A percentile compares a stretch with the other conserved stretches of the same genome.
phyloP scores from a whole-genome alignment of 1,140 invertebrate species.

The Drosophila equinoxialis region DNA sequence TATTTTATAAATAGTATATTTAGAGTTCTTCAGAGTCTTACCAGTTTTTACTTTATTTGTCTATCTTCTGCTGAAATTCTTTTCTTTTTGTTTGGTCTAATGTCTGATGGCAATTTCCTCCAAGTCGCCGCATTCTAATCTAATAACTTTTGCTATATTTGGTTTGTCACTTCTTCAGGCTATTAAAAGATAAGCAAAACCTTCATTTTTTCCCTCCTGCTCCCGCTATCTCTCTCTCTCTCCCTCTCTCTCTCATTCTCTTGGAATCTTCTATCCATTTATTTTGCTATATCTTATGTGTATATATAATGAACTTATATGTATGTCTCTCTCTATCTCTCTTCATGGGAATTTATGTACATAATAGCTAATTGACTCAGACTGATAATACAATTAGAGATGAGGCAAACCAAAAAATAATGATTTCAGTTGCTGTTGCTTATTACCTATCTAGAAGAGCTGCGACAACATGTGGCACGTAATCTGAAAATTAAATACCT shows the following conservation, averaged over 20 bases:
- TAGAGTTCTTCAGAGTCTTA: background rate
- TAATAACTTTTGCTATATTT: conserved; percentile 56
- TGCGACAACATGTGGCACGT: conserved; percentile 19
- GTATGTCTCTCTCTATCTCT: background rate
- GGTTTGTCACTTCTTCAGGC: conserved; percentile 18
- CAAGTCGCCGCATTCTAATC: conserved; percentile 59
- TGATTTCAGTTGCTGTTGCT: conserved; percentile 16
- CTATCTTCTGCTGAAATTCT: conserved; percentile 3
- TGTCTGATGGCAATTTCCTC: conserved; percentile 10
- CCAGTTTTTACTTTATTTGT: conserved; percentile 25
- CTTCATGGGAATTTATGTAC: conserved; percentile 22
- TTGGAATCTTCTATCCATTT: background rate
- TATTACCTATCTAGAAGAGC: conserved; percentile 19
- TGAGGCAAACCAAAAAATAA: conserved; percentile 25
- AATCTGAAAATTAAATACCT: conserved; percentile 37
- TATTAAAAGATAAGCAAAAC: conserved; percentile 53
- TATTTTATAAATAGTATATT: background rate
- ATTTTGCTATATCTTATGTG: background rate
- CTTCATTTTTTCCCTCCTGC: background rate
- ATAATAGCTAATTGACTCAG: conserved; percentile 67
- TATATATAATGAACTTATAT: conserved; percentile 7
- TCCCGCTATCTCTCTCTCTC: background rate
- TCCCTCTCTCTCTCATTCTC: background rate
- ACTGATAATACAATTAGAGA: conserved; percentile 73
- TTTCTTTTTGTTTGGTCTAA: background rate